Percentiles rank a stretch among this genome's conserved stretches.
Conservation (phyloP, 2,888 invertebrate genomes). For the Cancer borealis region DNA sequence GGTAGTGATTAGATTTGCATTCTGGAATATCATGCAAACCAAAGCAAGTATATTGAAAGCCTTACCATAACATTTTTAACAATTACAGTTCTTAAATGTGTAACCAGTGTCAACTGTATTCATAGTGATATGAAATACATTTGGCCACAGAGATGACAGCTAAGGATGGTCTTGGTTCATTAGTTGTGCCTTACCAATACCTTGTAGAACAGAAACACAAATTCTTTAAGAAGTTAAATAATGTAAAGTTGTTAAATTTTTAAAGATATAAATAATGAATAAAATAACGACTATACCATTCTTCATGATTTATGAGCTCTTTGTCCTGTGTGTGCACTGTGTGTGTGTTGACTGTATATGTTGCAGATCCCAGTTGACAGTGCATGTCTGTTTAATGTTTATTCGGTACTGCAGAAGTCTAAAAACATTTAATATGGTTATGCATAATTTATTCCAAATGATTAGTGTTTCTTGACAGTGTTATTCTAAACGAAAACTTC, state of each 20-base stretch:
- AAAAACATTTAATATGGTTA: constrained; percentile 30
- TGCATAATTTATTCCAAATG: constrained; percentile 21
- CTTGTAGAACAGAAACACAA: constrained; percentile 16
- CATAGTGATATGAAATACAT: not conserved
- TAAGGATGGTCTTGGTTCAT: constrained; percentile 19
- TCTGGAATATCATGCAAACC: not conserved
- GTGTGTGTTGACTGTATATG: constrained; percentile 48
- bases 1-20: not conserved
- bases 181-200: constrained; percentile 39
- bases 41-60: not conserved
- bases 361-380: constrained; percentile 53
- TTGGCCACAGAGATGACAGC: not conserved
- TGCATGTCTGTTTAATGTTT: constrained; percentile 66
- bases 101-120: not conserved
- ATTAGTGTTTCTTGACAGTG: constrained; percentile 36
- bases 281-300: constrained; percentile 25
- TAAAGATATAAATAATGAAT: constrained; percentile 7
- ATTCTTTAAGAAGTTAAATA: constrained; percentile 34
- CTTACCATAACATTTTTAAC: not conserved
- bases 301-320: constrained; percentile 42
- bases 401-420: constrained; percentile 23
- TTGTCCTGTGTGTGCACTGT: constrained; percentile 38
- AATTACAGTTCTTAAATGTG: not conserved
- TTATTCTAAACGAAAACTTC: constrained; percentile 5
- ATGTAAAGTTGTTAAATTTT: not conserved